Evolutionary conservation across 2,797 vertebrate species (phyloP).

Genomic region (Aphelocoma californica): DNA sequence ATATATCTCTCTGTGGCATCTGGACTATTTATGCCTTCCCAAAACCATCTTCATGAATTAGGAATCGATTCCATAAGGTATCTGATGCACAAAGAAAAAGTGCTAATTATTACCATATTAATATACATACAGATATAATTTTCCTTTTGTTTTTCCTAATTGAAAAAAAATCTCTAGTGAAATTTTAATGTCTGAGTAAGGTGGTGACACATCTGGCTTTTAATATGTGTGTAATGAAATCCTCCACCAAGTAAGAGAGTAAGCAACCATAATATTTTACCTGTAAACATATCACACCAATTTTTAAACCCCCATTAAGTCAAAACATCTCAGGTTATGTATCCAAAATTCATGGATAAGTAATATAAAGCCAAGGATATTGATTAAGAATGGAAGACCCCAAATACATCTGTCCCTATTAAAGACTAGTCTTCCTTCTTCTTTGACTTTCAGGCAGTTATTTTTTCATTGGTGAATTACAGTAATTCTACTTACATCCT

Average conservation of each 20-base stretch:
- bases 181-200: background rate
- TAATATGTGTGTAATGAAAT: background rate
- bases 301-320: background rate
- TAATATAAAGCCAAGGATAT: background rate
- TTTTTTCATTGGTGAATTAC: background rate
- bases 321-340: background rate
- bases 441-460: background rate
- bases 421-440: background rate
- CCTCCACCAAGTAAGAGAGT: background rate
- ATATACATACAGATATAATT: background rate
- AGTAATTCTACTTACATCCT: background rate
- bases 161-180: background rate
- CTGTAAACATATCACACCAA: background rate
- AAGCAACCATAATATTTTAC: background rate
- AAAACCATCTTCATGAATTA: background rate
- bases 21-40: background rate
- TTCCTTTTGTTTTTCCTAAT: background rate
- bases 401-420: background rate
- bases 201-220: background rate
- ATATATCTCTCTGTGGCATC: conserved; percentile 4
- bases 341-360: background rate
- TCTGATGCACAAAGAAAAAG: background rate
- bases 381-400: background rate
- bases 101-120: background rate
- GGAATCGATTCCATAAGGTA: background rate